Conservation (phyloP, 2,888 invertebrate genomes). For the Coleophora flavipennella region DNA sequence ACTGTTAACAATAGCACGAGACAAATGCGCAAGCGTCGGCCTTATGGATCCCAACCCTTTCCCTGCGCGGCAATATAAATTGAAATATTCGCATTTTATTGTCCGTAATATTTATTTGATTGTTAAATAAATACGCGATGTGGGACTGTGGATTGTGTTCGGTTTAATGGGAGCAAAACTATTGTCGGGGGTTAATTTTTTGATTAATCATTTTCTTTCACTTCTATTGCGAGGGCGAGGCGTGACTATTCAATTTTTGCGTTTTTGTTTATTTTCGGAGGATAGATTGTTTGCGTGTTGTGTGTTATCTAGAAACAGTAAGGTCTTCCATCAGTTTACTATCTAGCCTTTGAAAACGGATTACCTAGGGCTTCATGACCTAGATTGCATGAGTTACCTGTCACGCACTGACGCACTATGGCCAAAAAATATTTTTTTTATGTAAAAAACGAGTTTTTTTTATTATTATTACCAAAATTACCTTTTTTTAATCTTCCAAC, state of each 20-base stretch:
- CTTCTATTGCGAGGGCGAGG: slow-evolving; percentile 38
- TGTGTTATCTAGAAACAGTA: neutral
- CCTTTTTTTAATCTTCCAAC: too few species aligned
- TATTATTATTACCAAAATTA: too few species aligned
- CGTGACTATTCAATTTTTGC: slow-evolving; percentile 45
- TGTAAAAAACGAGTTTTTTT: slow-evolving; percentile 11
- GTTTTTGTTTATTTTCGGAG: slow-evolving; percentile 7
- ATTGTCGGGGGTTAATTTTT: slow-evolving; percentile 71
- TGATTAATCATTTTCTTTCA: slow-evolving; percentile 59
- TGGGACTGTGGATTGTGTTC: slow-evolving; percentile 64
- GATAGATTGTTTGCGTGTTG: neutral
- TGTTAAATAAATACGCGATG: slow-evolving; percentile 69
- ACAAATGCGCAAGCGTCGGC: slow-evolving; percentile 22
- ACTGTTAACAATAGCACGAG: slow-evolving; percentile 34
- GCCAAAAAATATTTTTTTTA: neutral
- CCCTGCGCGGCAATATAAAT: slow-evolving; percentile 60
- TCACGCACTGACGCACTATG: too few species aligned
- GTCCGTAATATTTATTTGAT: slow-evolving; percentile 72
- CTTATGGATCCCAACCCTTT: slow-evolving; percentile 51
- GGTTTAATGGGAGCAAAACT: slow-evolving; percentile 53
- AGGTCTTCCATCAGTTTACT: neutral
- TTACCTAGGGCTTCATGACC: too few species aligned
- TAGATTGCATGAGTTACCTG: too few species aligned
- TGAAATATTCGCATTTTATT: slow-evolving; percentile 72
- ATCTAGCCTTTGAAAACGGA: neutral